phyloP scores from a whole-genome alignment of 2,888 invertebrate genomes.

The Apomyelois bistriatella region DNA sequence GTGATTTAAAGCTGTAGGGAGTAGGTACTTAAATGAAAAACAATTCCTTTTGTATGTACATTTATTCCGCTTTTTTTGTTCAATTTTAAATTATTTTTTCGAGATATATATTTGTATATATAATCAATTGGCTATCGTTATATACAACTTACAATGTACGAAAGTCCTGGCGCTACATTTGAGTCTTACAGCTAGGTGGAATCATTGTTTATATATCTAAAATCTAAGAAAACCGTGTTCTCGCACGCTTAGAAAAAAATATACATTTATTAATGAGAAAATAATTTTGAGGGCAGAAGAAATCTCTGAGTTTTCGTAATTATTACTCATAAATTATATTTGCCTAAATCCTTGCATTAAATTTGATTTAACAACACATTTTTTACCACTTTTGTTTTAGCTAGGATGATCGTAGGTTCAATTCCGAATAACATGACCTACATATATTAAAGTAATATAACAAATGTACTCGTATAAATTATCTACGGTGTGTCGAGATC shows the following conservation, averaged over 20 bases:
- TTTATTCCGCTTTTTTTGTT: slow-evolving; percentile 60
- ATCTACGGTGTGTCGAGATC: too few relatives aligned
- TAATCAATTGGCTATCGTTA: slow-evolving; percentile 66
- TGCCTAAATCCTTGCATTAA: background rate
- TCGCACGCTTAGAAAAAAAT: slow-evolving; percentile 21
- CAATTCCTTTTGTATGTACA: slow-evolving; percentile 52
- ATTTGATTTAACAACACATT: background rate
- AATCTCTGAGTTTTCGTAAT: slow-evolving; percentile 3
- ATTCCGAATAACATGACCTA: too few relatives aligned
- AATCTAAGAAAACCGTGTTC: slow-evolving; percentile 32
- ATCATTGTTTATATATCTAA: slow-evolving; percentile 42
- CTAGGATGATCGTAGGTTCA: too few relatives aligned
- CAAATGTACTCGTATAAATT: too few relatives aligned
- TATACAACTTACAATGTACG: slow-evolving; percentile 66
- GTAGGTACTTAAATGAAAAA: slow-evolving; percentile 28
- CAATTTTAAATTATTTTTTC: slow-evolving; percentile 43
- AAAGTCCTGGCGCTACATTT: slow-evolving; percentile 66
- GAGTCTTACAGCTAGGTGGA: slow-evolving; percentile 75
- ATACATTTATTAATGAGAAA: slow-evolving; percentile 17
- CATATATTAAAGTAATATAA: too few relatives aligned
- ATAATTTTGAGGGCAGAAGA: slow-evolving; percentile 23
- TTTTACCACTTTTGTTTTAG: background rate
- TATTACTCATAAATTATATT: background rate
- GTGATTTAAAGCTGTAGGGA: too few relatives aligned
- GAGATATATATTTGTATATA: slow-evolving; percentile 65